Evolutionary conservation across 1,140 invertebrate genomes (phyloP).

Genomic region (Calliphora vicina): DNA sequence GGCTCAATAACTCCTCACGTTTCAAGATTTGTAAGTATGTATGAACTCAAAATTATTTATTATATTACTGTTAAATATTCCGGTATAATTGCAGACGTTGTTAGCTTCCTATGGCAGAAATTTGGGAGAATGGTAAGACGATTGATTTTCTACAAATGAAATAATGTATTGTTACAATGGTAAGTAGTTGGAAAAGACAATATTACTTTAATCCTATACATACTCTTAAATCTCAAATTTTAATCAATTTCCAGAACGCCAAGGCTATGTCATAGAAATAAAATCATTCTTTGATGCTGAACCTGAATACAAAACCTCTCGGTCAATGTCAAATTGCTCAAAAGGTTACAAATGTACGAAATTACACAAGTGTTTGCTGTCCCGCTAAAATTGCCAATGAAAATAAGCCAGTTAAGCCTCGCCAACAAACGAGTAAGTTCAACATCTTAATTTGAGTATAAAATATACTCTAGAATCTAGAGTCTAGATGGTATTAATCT

Average conservation of each 20-base stretch:
- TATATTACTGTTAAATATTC: too few relatives aligned
- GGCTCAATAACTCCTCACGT: too few relatives aligned
- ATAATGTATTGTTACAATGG: conserved; percentile 68
- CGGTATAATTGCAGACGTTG: too few relatives aligned
- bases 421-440: conserved; percentile 58
- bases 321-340: conserved; percentile 66
- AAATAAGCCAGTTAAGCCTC: conserved; percentile 40
- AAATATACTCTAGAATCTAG: too few relatives aligned
- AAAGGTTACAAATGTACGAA: conserved; percentile 67
- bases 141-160: conserved; percentile 70
- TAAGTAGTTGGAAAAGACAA: conserved; percentile 14
- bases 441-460: too few relatives aligned
- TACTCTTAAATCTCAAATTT: too few relatives aligned
- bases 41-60: too few relatives aligned
- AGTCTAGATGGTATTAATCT: too few relatives aligned
- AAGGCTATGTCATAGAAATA: conserved; percentile 53
- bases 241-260: conserved; percentile 43
- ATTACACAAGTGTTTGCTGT: conserved; percentile 70
- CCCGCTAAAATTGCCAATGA: conserved; percentile 49
- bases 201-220: not conserved
- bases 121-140: too few relatives aligned
- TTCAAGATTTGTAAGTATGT: too few relatives aligned
- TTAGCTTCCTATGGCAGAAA: too few relatives aligned
- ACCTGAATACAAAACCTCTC: conserved; percentile 47
- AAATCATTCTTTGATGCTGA: conserved; percentile 57